Evolutionary conservation across 2,888 invertebrate genomes (phyloP).

Genomic region (Iphiclides podalirius): DNA sequence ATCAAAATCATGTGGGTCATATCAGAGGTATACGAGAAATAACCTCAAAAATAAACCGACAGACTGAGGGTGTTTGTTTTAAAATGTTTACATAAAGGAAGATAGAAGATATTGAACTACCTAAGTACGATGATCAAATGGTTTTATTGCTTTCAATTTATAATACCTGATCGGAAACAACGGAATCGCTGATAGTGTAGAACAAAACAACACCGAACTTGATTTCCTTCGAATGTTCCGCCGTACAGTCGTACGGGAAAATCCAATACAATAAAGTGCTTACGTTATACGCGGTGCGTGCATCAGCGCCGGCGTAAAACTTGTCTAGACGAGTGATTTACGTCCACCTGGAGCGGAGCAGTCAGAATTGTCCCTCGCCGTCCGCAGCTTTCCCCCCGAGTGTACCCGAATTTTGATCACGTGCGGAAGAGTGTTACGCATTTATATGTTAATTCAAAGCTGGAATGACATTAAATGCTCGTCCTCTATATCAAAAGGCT

Average conservation of each 20-base stretch:
- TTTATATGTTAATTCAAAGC: constrained; percentile 1
- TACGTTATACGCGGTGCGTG: constrained; percentile 53
- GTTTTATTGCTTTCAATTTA: constrained; percentile 6
- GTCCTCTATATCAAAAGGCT: neutral
- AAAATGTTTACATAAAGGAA: too few relatives aligned
- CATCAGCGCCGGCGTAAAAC: constrained; percentile 60
- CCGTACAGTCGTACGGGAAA: constrained; percentile 34
- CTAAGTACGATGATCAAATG: neutral
- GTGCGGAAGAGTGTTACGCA: neutral
- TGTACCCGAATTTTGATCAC: constrained; percentile 16
- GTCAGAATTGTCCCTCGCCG: constrained; percentile 33
- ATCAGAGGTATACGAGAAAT: too few relatives aligned
- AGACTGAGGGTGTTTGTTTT: too few relatives aligned
- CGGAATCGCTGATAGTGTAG: neutral
- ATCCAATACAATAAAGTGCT: constrained; percentile 51
- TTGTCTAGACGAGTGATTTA: constrained; percentile 73
- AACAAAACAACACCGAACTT: constrained; percentile 5
- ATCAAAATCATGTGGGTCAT: too few relatives aligned
- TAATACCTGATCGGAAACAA: constrained; percentile 12
- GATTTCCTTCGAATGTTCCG: constrained; percentile 25
- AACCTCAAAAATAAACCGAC: too few relatives aligned
- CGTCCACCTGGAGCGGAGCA: constrained; percentile 53
- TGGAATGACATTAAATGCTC: neutral
- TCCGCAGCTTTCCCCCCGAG: constrained; percentile 25
- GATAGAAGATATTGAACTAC: too few relatives aligned